Base-by-base conservation (phyloP, 37 sponge, comb jelly and placozoan species). In the Haliclona indistincta region DNA sequence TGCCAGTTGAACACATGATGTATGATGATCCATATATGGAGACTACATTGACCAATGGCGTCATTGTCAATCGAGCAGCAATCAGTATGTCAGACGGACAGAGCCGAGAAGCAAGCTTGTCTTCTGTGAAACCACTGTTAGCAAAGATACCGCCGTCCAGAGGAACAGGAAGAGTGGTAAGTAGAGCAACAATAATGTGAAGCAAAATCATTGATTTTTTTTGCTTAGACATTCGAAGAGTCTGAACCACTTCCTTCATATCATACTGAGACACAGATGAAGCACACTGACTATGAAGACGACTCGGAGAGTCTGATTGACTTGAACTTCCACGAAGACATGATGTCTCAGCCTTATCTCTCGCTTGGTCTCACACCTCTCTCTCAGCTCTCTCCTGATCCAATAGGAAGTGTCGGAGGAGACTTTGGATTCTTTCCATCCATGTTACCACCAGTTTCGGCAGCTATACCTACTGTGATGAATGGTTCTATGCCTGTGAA, bases 321-420 rank as follows among this genome's bases (percentile, higher is more conserved):
- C 32, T 66, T 91, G 0, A 43, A 43, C 20, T 85, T 91, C 42
- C 64, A 44, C 41, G 91, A 91, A 3, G 64, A 73, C 25, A 37
- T 32, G 20, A 36, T 63, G 2, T 79, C 79, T 6, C 86, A 85
- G 35, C 78, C 86, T 26, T 91, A 91, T 64, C 83, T 91, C 23
- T 91, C 91, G 25, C 79, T 91, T 19, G 91, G 91, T n/a, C 83
- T 91, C 54, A 91, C 91, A 25, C 91, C 91, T 7, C 82, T 64
- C 68, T 91, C 91, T 54, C 91, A 91, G 19, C 71, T 91, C 29
- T 90, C 91, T 11, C 91, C 91, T 45, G 76, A 74, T 20, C 67
- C 68, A 17, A 43, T 54, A 15, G 35, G 28, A 7, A 63, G 64
- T 4, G 37, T 10, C 13, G 54, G 38, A 2, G 20, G 25, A 10